Evolutionary conservation across 2,797 vertebrate genomes (phyloP).

Genomic region (Acridotheres tristis): DNA sequence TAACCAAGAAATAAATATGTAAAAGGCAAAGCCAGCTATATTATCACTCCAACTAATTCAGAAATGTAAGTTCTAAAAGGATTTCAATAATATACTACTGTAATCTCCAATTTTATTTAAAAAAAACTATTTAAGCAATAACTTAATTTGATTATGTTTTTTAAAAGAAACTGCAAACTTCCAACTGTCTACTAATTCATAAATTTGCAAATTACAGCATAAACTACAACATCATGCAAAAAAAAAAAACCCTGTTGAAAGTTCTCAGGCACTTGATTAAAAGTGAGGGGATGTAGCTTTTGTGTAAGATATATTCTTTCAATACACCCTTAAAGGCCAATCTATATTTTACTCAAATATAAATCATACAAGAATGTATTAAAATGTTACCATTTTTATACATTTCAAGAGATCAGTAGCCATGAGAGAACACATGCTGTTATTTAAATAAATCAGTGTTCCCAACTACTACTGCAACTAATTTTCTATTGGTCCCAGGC

Average conservation of each 20-base stretch:
- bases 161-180: conserved; percentile 1
- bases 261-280: background rate
- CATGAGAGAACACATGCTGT: background rate
- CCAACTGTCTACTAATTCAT: background rate
- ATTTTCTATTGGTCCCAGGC: background rate
- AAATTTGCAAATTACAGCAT: background rate
- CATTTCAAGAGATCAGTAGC: background rate
- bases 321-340: background rate
- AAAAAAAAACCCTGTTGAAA: background rate
- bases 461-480: background rate
- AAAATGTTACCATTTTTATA: background rate
- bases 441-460: background rate
- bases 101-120: background rate
- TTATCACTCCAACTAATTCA: background rate
- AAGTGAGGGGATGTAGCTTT: background rate
- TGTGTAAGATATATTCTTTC: background rate
- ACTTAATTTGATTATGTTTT: background rate
- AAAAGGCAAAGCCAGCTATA: background rate
- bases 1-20: background rate
- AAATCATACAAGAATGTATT: background rate
- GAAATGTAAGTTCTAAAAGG: background rate
- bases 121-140: background rate
- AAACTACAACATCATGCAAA: background rate
- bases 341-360: background rate
- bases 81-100: background rate